Conservation (phyloP, 2,113 vertebrate genomes). For the Hippotragus niger region DNA sequence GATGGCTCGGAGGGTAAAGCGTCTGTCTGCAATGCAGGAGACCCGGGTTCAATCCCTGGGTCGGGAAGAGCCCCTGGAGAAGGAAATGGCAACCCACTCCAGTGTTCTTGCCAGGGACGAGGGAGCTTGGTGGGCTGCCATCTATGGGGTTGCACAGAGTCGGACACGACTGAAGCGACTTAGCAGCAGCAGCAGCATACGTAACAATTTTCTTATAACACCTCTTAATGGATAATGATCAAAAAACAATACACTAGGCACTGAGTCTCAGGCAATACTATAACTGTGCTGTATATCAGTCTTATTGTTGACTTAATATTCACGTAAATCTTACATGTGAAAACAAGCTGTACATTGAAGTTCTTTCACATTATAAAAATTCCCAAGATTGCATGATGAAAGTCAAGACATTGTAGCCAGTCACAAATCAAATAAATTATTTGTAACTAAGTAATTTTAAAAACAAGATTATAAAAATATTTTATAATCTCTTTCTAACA, state of each 20-base stretch:
- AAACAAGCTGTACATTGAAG: not conserved
- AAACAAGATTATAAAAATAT: not conserved
- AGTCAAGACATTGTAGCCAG: not conserved
- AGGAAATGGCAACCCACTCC: no score
- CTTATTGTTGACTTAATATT: not conserved
- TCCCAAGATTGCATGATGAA: not conserved
- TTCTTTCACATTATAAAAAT: not conserved
- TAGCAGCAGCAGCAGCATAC: not conserved
- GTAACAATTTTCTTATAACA: not conserved
- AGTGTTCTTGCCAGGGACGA: no score
- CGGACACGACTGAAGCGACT: accelerated
- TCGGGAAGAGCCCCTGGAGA: no score
- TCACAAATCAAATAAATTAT: not conserved
- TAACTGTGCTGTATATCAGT: no score
- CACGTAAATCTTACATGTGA: not conserved
- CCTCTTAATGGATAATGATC: not conserved
- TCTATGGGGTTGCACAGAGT: not conserved
- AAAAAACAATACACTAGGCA: not conserved
- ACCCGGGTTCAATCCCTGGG: no score
- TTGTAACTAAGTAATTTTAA: not conserved
- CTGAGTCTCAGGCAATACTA: accelerated
- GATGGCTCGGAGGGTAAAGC: no score
- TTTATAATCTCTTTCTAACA: not conserved
- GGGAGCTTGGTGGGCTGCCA: not conserved
- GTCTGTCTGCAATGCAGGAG: no score